These are phyloP conservation scores for Meganola albula DNA, from an alignment of 2,888 invertebrate species.

Conservation along the genomic window DNA sequence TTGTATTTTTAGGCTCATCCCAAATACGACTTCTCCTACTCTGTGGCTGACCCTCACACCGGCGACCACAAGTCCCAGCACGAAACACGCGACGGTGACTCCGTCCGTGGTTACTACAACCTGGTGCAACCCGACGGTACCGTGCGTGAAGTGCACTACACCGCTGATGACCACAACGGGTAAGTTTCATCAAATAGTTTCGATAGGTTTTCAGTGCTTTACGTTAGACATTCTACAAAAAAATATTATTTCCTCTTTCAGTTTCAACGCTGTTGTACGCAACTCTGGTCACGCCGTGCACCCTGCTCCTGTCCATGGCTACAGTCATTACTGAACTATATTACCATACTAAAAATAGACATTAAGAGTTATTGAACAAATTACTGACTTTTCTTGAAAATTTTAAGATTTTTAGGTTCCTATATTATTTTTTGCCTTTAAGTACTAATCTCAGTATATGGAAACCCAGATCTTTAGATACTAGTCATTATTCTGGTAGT, in stretches of 20 bases:
- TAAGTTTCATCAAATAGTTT: no score
- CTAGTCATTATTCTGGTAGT: no score
- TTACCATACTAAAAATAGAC: no score
- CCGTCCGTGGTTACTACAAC: conserved; percentile 75
- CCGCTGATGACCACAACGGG: conserved; percentile 72
- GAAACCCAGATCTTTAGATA: no score
- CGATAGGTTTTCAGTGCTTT: no score
- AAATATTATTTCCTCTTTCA: conserved; percentile 36
- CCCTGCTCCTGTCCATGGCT: conserved; percentile 43
- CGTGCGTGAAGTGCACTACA: conserved; percentile 72
- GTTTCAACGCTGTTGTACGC: conserved; percentile 70
- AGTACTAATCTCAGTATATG: no score
- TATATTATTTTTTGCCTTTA: no score
- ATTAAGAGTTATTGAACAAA: no score
- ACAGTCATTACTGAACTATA: conserved; percentile 45
- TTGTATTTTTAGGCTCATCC: conserved; percentile 76
- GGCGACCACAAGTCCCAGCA: conserved; percentile 79
- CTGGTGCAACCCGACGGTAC: conserved; percentile 72
- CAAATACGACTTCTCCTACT: conserved; percentile 76
- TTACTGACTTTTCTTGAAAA: no score
- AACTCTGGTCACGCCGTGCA: conserved; percentile 57
- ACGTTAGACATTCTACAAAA: no score
- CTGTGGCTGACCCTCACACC: conserved; percentile 75
- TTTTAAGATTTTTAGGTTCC: no score
- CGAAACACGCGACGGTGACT: conserved; percentile 78